Evolutionary conservation across 2,797 vertebrate species (phyloP).

Genomic region (Sandelia bainsii): DNA sequence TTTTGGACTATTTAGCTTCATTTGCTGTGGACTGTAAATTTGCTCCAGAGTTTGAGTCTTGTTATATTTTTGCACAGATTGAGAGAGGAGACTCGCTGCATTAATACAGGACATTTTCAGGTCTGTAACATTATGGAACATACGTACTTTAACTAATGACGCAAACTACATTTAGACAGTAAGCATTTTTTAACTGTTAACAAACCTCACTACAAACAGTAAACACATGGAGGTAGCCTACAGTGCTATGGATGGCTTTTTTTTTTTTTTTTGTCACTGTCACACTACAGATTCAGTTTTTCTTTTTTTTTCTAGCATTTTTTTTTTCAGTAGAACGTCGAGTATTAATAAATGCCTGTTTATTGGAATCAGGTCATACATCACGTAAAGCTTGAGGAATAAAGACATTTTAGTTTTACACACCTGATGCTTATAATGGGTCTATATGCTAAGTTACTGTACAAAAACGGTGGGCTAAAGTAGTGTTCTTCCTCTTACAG

Average conservation of each 20-base stretch:
- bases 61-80: conserved; percentile 89
- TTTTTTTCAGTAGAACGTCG: conserved; percentile 67
- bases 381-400: conserved; percentile 68
- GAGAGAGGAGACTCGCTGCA: conserved; percentile 81
- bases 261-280: conserved; percentile 36
- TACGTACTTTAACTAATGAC: conserved; percentile 58
- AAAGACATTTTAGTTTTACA: conserved; percentile 72
- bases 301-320: conserved; percentile 9
- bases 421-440: conserved; percentile 56
- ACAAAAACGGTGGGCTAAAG: conserved; percentile 52
- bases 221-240: conserved; percentile 26
- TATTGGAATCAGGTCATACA: conserved; percentile 68
- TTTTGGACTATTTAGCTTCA: conserved; percentile 87
- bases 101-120: conserved; percentile 71
- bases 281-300: conserved; percentile 58
- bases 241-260: conserved; percentile 25
- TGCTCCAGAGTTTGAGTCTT: conserved; percentile 85
- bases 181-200: conserved; percentile 61
- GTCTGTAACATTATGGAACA: conserved; percentile 66
- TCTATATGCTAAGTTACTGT: conserved; percentile 51
- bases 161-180: conserved; percentile 59
- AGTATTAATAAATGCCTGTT: conserved; percentile 65
- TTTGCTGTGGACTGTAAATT: conserved; percentile 86
- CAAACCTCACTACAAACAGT: conserved; percentile 55
- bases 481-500: conserved; percentile 62